Conservation (phyloP, 1,140 invertebrate genomes). For the Hydropsyche tenuis region DNA sequence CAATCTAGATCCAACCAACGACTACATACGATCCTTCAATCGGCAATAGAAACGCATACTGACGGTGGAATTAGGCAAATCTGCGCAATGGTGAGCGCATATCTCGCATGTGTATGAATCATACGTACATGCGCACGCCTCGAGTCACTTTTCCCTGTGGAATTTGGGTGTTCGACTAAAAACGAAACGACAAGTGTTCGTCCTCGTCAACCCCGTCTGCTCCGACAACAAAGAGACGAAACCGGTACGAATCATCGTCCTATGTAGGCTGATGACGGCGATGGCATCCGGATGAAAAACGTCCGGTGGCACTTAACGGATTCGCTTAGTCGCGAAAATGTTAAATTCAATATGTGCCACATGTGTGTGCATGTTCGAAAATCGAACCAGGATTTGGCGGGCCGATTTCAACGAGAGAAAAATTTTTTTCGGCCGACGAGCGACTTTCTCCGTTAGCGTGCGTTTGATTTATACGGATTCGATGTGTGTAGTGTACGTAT, state of each 20-base stretch:
- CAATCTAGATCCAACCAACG: too few species aligned
- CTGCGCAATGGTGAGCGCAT: not conserved
- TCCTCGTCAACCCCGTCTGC: constrained; percentile 5
- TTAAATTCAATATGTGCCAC: too few species aligned
- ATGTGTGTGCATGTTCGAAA: too few species aligned
- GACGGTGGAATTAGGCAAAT: constrained; percentile 34
- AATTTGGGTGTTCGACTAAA: constrained; percentile 35
- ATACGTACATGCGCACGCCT: not conserved
- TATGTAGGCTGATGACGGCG: constrained; percentile 19
- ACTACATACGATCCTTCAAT: too few species aligned
- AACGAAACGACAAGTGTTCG: constrained; percentile 29
- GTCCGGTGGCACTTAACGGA: constrained; percentile 6
- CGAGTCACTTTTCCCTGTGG: constrained; percentile 35
- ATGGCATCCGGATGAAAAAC: constrained; percentile 22
- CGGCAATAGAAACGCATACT: not conserved
- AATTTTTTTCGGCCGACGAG: too few species aligned
- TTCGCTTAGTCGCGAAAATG: too few species aligned
- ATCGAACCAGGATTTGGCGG: too few species aligned
- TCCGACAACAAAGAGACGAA: not conserved
- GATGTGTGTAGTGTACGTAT: too few species aligned
- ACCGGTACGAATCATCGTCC: constrained; percentile 9
- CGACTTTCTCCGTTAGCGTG: too few species aligned
- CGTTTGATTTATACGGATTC: too few species aligned
- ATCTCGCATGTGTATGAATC: constrained; percentile 23
- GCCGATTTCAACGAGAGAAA: too few species aligned